Percentiles rank a stretch among this genome's conserved stretches.
Conservation (phyloP, 2,888 invertebrate genomes). For the Strigamia transsilvanica region DNA sequence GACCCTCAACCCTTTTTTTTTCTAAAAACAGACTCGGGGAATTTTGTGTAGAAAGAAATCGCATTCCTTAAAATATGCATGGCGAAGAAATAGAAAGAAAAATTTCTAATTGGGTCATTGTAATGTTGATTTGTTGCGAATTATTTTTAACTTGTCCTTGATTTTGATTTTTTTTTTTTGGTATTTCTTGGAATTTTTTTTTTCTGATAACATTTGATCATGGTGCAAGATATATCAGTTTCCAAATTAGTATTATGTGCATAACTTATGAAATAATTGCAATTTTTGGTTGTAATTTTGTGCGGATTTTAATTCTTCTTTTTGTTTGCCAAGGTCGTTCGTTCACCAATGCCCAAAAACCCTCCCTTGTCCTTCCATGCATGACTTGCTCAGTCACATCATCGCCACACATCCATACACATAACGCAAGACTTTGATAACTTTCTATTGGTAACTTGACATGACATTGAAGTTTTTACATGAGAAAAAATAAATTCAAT, state of each 20-base stretch:
- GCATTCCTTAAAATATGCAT: slow-evolving; percentile 19
- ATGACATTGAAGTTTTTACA: not conserved
- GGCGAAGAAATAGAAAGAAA: not conserved
- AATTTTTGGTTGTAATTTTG: too few relatives aligned
- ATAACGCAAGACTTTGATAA: too few relatives aligned
- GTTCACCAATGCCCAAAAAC: not conserved
- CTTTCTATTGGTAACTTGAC: not conserved
- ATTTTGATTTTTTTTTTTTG: not conserved
- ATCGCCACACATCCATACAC: not conserved
- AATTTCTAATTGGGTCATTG: slow-evolving; percentile 19
- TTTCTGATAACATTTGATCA: too few relatives aligned
- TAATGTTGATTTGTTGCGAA: not conserved
- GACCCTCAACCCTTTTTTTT: slow-evolving; percentile 33
- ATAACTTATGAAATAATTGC: too few relatives aligned
- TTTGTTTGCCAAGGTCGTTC: slow-evolving; percentile 9
- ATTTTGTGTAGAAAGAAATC: not conserved
- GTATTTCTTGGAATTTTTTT: not conserved
- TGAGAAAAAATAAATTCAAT: not conserved
- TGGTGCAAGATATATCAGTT: too few relatives aligned
- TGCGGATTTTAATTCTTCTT: not conserved
- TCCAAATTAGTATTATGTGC: too few relatives aligned
- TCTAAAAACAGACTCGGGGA: not conserved
- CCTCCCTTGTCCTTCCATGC: not conserved
- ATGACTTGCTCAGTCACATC: not conserved
- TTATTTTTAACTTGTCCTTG: not conserved